A percentile compares a stretch with the other conserved stretches of the same genome.
Conservation (phyloP, 2,797 vertebrate genomes). For the Lerista edwardsae region DNA sequence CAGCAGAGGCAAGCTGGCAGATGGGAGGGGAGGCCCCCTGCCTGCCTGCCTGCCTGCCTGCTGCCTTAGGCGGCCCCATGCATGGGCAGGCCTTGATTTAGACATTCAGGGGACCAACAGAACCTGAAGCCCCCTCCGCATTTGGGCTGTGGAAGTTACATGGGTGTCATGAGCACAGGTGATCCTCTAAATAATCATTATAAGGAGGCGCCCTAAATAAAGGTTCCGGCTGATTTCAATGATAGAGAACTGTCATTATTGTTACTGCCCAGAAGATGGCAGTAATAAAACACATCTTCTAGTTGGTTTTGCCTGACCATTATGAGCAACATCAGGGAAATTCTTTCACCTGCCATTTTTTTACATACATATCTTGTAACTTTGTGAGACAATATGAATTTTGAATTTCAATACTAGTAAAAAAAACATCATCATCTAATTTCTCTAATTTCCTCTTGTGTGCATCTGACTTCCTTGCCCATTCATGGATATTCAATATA, state of each 20-base stretch:
- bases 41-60: too few relatives aligned
- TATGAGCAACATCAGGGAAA: neutral
- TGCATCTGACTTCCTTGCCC: too few relatives aligned
- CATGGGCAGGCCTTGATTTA: too few relatives aligned
- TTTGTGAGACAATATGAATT: neutral
- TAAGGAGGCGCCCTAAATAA: neutral
- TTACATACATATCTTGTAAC: neutral
- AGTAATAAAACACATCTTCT: conserved; percentile 60
- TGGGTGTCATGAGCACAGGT: neutral
- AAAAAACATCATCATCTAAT: too few relatives aligned
- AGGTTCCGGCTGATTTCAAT: neutral
- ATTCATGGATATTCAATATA: too few relatives aligned
- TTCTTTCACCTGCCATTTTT: neutral
- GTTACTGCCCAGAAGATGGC: conserved; percentile 70
- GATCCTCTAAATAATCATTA: neutral
- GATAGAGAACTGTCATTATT: conserved; percentile 35
- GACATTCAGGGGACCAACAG: neutral
- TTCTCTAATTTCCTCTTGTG: too few relatives aligned
- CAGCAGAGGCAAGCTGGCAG: too few relatives aligned
- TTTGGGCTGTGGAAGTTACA: neutral
- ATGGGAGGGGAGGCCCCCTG: too few relatives aligned
- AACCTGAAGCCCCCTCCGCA: neutral
- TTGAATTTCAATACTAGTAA: neutral
- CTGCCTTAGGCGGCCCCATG: too few relatives aligned
- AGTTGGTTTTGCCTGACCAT: neutral